Conservation (phyloP, 2,113 vertebrate genomes). For the Hoplias malabaricus region DNA sequence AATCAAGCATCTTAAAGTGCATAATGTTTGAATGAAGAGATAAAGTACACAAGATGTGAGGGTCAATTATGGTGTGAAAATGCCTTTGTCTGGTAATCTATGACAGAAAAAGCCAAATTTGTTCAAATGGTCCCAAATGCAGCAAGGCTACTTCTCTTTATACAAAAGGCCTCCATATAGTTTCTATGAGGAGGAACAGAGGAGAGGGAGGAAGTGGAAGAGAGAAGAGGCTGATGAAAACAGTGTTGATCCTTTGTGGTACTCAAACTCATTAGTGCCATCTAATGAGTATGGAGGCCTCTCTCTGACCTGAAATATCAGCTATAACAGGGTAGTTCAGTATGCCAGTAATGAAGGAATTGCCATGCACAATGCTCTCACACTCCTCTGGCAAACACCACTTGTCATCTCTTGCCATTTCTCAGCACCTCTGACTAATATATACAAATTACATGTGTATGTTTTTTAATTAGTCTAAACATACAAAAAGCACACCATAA, state of each 20-base stretch:
- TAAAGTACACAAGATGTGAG: background rate
- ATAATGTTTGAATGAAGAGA: background rate
- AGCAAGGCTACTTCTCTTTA: background rate
- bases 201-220: background rate
- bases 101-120: background rate
- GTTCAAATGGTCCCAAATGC: background rate
- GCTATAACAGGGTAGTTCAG: constrained; percentile 5
- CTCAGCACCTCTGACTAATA: background rate
- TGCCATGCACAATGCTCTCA: background rate
- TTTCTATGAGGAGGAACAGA: background rate
- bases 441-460: no score
- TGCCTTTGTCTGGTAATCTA: background rate
- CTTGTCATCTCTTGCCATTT: no score
- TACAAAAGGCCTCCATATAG: background rate
- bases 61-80: background rate
- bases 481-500: no score
- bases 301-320: constrained; percentile 7
- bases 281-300: constrained; percentile 33
- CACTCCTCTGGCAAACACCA: background rate
- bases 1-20: background rate
- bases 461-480: no score
- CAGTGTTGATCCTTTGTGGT: background rate
- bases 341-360: background rate
- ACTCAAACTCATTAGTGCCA: background rate
- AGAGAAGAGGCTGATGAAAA: background rate